phyloP scores from a whole-genome alignment of 2,797 vertebrate species.

The Meriones psammophilus region DNA sequence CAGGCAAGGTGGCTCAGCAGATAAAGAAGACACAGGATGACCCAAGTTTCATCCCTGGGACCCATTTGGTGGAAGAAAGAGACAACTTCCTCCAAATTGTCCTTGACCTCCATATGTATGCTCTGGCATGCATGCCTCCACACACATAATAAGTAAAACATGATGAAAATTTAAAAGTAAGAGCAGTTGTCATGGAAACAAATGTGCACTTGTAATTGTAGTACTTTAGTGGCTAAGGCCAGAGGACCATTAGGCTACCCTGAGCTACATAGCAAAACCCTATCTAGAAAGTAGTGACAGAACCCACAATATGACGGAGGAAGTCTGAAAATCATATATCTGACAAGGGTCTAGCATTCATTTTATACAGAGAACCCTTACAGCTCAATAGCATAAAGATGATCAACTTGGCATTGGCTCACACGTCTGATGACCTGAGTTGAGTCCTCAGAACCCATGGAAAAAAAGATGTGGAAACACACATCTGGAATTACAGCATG shows the following conservation, averaged over 20 bases:
- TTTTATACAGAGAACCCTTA: background rate
- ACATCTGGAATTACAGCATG: no score
- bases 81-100: background rate
- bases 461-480: background rate
- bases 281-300: background rate
- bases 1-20: background rate
- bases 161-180: background rate
- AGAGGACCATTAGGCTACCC: background rate
- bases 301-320: slow-evolving; percentile 11
- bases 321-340: background rate
- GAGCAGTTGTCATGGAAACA: background rate
- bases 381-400: background rate
- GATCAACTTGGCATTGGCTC: background rate
- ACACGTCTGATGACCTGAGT: background rate
- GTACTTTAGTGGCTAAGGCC: background rate
- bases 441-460: background rate
- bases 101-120: background rate
- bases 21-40: background rate
- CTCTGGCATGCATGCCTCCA: background rate
- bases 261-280: background rate
- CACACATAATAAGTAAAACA: background rate
- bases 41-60: background rate
- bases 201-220: background rate
- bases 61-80: background rate
- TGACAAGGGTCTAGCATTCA: background rate